phyloP scores from a whole-genome alignment of 2,113 vertebrate genomes.

The Engraulis encrasicolus region DNA sequence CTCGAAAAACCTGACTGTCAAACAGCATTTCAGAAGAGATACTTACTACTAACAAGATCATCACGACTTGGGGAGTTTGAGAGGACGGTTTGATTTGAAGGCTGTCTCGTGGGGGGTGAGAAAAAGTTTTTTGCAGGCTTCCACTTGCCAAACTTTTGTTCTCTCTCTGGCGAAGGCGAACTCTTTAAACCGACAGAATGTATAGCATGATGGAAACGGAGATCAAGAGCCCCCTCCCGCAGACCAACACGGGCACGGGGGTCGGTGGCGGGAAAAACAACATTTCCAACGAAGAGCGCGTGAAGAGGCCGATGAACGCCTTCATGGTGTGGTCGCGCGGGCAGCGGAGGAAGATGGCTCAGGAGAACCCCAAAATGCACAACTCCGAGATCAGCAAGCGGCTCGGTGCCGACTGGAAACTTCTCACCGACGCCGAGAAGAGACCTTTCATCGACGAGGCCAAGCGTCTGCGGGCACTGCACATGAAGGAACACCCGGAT shows the following conservation, averaged over 20 bases:
- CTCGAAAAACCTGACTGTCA: not conserved
- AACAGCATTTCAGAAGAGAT: slow-evolving; percentile 2
- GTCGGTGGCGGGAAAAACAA: slow-evolving; percentile 71
- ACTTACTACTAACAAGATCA: not conserved
- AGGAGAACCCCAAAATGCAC: slow-evolving; percentile 99
- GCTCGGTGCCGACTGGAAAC: slow-evolving; percentile 96
- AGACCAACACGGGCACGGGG: slow-evolving; percentile 78
- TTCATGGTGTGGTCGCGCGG: slow-evolving; percentile 99
- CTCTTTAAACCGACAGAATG: slow-evolving; percentile 75
- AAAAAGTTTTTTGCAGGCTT: not conserved
- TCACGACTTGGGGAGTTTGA: not conserved
- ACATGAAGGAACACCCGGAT: slow-evolving; percentile 99
- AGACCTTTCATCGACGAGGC: slow-evolving; percentile 98
- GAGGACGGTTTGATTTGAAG: not conserved
- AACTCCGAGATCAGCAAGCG: slow-evolving; percentile 99
- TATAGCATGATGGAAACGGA: slow-evolving; percentile 97
- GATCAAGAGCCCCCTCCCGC: slow-evolving; percentile 86
- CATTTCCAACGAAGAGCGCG: slow-evolving; percentile 86
- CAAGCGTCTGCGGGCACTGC: slow-evolving; percentile 93
- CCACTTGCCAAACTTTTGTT: slow-evolving; percentile 39
- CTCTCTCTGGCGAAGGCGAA: slow-evolving; percentile 53
- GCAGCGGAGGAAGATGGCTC: slow-evolving; percentile 96
- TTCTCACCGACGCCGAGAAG: slow-evolving; percentile 94
- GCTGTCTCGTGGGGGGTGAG: not conserved
- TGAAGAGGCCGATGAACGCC: slow-evolving; percentile 97